These are phyloP conservation scores for Cyclophora albipunctata DNA, from an alignment of 2,888 invertebrate species.

Conservation along the genomic window DNA sequence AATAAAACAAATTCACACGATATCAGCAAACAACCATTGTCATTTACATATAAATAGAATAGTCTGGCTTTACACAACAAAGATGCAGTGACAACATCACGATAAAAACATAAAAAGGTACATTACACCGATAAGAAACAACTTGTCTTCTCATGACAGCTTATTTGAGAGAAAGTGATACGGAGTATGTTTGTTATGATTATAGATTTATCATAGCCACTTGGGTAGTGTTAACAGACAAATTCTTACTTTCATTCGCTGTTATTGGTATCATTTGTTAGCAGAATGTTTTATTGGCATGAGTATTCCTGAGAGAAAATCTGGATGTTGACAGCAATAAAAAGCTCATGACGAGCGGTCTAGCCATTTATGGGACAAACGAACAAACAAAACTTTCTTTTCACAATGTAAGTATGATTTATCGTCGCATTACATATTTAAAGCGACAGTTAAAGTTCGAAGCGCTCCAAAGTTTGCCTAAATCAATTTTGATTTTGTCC, in stretches of 20 bases:
- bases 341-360: too few species aligned
- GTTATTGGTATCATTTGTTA: too few species aligned
- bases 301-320: too few species aligned
- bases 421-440: too few species aligned
- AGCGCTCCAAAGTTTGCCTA: too few species aligned
- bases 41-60: background rate
- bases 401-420: too few species aligned
- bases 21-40: constrained; percentile 4
- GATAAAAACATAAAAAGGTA: constrained; percentile 29
- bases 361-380: too few species aligned
- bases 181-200: constrained; percentile 7
- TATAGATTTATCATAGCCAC: constrained; percentile 16
- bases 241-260: background rate
- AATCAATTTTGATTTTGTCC: too few species aligned
- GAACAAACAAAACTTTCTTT: too few species aligned
- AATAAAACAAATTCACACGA: constrained; percentile 8
- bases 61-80: constrained; percentile 5
- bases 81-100: constrained; percentile 20
- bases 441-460: too few species aligned
- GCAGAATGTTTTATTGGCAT: too few species aligned
- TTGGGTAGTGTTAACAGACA: constrained; percentile 14
- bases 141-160: constrained; percentile 27
- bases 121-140: constrained; percentile 27
- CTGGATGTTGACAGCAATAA: too few species aligned
- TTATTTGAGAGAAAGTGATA: constrained; percentile 34